Conservation (phyloP, 2,888 invertebrate genomes). For the Drosophila limbata region DNA sequence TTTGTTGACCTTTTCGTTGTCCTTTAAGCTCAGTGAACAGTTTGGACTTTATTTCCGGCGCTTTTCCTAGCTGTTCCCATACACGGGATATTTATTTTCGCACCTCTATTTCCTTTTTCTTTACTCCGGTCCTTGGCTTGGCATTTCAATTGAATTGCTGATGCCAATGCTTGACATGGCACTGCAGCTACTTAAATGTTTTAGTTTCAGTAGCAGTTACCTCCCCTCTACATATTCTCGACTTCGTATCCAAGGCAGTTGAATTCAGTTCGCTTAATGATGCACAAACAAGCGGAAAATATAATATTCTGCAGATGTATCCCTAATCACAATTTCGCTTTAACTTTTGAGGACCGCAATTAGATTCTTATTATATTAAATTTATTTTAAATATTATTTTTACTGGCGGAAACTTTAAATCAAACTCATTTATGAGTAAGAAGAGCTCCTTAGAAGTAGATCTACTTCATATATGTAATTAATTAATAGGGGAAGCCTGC, state of each 20-base stretch:
- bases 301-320: not conserved
- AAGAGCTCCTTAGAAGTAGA: too few relatives aligned
- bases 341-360: not conserved
- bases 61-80: conserved; percentile 1
- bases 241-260: not conserved
- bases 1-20: conserved; percentile 46
- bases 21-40: conserved; percentile 35
- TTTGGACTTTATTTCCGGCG: conserved; percentile 55
- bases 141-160: conserved; percentile 61
- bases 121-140: conserved; percentile 5
- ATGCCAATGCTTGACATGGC: conserved; percentile 45
- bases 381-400: too few relatives aligned
- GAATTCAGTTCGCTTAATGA: conserved; percentile 1
- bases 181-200: conserved; percentile 53
- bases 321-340: not conserved
- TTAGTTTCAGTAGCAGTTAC: conserved; percentile 21
- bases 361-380: not conserved
- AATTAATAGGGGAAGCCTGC: too few relatives aligned
- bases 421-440: too few relatives aligned
- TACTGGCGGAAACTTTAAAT: too few relatives aligned
- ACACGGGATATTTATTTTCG: not conserved
- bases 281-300: too few relatives aligned
- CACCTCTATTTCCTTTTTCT: not conserved
- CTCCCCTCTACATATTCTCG: not conserved
- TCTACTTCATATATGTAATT: too few relatives aligned